Conservation (phyloP, 2,113 vertebrate species). For the Anarrhichthys ocellatus region DNA sequence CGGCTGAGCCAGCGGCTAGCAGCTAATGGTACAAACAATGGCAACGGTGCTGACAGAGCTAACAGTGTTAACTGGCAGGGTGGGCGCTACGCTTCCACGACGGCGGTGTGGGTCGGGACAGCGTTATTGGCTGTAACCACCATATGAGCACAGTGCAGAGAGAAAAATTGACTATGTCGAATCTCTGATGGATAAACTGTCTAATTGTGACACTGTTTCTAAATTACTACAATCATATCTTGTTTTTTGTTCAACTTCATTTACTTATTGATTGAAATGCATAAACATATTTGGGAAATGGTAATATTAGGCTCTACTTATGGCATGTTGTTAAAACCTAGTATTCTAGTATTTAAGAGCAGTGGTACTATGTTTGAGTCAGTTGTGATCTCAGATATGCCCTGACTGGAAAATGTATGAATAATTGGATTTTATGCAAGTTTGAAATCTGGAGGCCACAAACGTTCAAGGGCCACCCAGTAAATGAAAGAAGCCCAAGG, state of each 20-base stretch:
- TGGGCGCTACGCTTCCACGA: not conserved
- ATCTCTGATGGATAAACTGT: not conserved
- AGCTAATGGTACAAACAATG: not conserved
- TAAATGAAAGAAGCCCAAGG: not conserved
- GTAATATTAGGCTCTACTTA: not conserved
- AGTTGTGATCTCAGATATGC: not conserved
- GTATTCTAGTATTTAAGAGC: not conserved
- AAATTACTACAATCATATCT: not conserved
- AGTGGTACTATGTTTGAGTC: not conserved
- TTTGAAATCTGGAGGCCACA: not conserved
- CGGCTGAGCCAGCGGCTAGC: too few species aligned
- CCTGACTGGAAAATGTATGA: not conserved
- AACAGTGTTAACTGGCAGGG: not conserved
- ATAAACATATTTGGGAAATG: not conserved
- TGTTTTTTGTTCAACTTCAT: not conserved
- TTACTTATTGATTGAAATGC: not conserved
- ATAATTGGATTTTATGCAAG: not conserved
- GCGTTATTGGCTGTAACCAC: not conserved
- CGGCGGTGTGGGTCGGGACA: not conserved
- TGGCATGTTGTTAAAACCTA: not conserved
- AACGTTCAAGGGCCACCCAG: slow-evolving; percentile 1
- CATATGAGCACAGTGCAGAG: not conserved
- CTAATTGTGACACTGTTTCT: not conserved
- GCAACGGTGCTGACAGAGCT: not conserved
- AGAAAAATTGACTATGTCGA: too few species aligned